Conservation (phyloP, 2,113 vertebrate genomes). For the Sminthopsis crassicaudata region DNA sequence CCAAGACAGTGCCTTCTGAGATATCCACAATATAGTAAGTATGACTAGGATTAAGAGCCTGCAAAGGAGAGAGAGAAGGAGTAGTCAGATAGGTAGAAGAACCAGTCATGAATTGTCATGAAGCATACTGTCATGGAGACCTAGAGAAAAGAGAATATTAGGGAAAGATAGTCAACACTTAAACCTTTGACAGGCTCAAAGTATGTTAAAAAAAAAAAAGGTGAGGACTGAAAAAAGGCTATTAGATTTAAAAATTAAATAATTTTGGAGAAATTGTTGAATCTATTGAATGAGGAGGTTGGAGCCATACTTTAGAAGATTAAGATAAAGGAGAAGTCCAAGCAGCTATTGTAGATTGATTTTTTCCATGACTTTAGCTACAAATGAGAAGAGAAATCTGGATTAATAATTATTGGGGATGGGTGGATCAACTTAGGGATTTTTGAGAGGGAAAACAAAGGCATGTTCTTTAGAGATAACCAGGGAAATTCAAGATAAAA, state of each 20-base stretch:
- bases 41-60: not conserved
- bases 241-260: not conserved
- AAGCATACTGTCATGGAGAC: not conserved
- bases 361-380: no score
- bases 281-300: not conserved
- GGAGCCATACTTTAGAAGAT: not conserved
- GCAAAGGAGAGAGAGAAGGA: not conserved
- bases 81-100: not conserved
- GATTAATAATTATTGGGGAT: no score
- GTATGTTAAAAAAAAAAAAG: not conserved
- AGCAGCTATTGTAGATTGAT: no score
- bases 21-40: not conserved
- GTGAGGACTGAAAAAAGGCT: not conserved
- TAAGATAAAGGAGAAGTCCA: no score
- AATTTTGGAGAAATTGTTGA: not conserved
- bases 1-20: not conserved
- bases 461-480: no score
- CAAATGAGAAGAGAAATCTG: no score
- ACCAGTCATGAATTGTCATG: not conserved
- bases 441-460: no score
- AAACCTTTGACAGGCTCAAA: not conserved
- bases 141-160: not conserved
- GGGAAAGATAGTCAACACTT: not conserved
- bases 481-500: no score
- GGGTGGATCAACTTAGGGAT: no score